Percentiles rank a stretch among this genome's conserved stretches.
Conservation (phyloP, 2,888 invertebrate species). For the Acronicta alni region DNA sequence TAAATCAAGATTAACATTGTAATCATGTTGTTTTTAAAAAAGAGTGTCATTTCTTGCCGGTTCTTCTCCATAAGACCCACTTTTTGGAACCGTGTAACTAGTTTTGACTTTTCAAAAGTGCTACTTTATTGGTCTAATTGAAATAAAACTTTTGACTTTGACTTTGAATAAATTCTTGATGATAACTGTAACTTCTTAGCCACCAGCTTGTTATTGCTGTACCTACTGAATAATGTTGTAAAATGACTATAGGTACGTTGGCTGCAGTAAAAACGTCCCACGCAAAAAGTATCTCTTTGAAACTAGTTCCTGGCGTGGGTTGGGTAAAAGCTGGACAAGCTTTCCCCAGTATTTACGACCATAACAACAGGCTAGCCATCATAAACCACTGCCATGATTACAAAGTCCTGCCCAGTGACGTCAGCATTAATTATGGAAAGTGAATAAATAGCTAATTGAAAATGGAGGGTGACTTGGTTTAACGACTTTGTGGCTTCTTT, state of each 20-base stretch:
- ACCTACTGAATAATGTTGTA: too few species aligned
- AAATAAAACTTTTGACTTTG: too few species aligned
- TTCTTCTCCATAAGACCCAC: too few species aligned
- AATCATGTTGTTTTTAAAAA: too few species aligned
- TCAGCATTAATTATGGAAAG: constrained; percentile 8
- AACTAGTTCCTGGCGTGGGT: constrained; percentile 28
- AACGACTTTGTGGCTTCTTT: neutral
- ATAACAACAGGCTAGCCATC: constrained; percentile 28
- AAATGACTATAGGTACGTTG: neutral
- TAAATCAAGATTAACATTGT: too few species aligned
- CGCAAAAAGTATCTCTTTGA: constrained; percentile 29
- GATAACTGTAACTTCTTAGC: too few species aligned
- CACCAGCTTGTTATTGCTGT: too few species aligned
- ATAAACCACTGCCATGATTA: constrained; percentile 37
- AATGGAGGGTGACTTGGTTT: neutral
- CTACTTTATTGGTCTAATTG: too few species aligned
- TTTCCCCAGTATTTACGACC: constrained; percentile 42
- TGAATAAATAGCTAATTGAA: constrained; percentile 6
- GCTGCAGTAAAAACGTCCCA: constrained; percentile 15
- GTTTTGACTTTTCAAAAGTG: too few species aligned
- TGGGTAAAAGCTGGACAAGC: constrained; percentile 34
- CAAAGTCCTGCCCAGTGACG: constrained; percentile 16
- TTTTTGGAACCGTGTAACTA: too few species aligned
- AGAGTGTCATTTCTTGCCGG: too few species aligned
- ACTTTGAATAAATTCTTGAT: too few species aligned